Percentiles rank a stretch among this genome's conserved stretches.
Conservation (phyloP, 2,113 vertebrate species). For the Tursiops truncatus region DNA sequence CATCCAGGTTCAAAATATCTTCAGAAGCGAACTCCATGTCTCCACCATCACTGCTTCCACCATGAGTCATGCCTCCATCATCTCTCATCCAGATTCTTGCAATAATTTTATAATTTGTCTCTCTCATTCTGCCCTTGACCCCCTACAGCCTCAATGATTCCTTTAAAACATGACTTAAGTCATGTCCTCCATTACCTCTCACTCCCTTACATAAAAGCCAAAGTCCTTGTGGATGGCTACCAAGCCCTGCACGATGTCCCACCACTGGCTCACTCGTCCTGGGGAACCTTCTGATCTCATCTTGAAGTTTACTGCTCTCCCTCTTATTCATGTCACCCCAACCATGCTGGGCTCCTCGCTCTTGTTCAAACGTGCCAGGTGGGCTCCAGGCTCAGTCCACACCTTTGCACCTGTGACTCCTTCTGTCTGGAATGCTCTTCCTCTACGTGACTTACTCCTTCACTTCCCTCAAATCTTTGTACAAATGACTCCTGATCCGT, state of each 20-base stretch:
- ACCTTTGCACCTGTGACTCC: not conserved
- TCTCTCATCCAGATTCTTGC: not conserved
- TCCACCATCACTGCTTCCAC: not conserved
- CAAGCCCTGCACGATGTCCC: not conserved
- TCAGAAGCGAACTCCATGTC: not conserved
- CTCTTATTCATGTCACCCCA: not conserved
- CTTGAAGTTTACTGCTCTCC: not conserved
- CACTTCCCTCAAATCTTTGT: not conserved
- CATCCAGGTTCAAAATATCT: not conserved
- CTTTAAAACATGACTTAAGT: not conserved
- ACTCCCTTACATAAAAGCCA: not conserved
- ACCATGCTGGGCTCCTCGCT: not conserved
- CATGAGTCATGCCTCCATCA: not conserved
- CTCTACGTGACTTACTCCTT: accelerated
- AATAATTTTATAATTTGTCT: not conserved
- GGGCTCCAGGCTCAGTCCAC: not conserved
- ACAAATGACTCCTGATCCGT: not conserved
- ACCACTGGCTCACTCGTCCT: no score
- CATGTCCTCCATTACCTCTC: not conserved
- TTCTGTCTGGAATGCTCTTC: not conserved
- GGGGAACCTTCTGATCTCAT: not conserved
- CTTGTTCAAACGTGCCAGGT: not conserved
- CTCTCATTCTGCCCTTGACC: not conserved
- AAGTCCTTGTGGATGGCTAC: not conserved
- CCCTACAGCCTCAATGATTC: not conserved